Percentiles rank a stretch among this genome's conserved stretches.
Evolutionary conservation across 2,888 invertebrate species (phyloP).

Genomic region (Drosophila macrospina): DNA sequence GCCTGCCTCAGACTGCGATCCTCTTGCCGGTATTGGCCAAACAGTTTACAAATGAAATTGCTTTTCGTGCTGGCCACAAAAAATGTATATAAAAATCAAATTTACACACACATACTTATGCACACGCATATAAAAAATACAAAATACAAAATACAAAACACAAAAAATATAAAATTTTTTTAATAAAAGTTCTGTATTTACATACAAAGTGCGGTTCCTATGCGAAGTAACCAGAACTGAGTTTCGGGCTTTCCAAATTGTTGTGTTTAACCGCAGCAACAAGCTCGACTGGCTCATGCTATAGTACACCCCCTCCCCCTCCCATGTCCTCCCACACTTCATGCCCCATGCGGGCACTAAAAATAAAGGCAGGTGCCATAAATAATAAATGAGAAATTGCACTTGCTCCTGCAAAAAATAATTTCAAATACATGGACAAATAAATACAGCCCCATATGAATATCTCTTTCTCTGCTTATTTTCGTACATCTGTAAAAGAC

Average conservation of each 20-base stretch:
- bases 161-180: slow-evolving; percentile 50
- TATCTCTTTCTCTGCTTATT: slow-evolving; percentile 16
- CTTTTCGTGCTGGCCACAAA: slow-evolving; percentile 55
- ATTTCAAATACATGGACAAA: slow-evolving; percentile 52
- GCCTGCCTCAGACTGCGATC: not conserved
- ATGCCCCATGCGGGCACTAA: slow-evolving; percentile 55
- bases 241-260: slow-evolving; percentile 43
- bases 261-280: slow-evolving; percentile 53
- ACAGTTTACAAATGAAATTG: slow-evolving; percentile 68
- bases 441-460: slow-evolving; percentile 47
- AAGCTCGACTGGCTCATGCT: slow-evolving; percentile 22
- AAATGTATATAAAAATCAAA: slow-evolving; percentile 42
- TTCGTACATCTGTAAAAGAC: slow-evolving; percentile 9
- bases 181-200: slow-evolving; percentile 77
- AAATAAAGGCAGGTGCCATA: slow-evolving; percentile 72
- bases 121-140: no score
- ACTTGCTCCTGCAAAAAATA: slow-evolving; percentile 36
- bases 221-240: slow-evolving; percentile 30
- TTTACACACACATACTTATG: slow-evolving; percentile 22
- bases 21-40: slow-evolving; percentile 31
- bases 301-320: slow-evolving; percentile 3
- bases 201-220: slow-evolving; percentile 70
- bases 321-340: not conserved
- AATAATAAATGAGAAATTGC: slow-evolving; percentile 77
- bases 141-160: no score